Percentiles rank a stretch among this genome's conserved stretches.
phyloP scores from a whole-genome alignment of 2,113 vertebrate genomes.

The Columba livia region DNA sequence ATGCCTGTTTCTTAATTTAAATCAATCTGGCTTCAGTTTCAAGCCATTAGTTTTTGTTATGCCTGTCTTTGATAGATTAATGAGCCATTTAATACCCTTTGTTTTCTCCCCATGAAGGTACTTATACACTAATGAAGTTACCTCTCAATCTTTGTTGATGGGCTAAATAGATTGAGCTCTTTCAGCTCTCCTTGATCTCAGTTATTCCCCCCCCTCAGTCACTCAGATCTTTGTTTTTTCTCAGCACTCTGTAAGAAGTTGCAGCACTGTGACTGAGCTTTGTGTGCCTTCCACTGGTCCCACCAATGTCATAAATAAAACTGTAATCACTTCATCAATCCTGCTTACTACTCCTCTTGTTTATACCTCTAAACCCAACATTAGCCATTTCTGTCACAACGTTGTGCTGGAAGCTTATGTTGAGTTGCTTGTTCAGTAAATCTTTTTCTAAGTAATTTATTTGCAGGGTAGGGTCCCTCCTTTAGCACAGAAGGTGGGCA shows the following conservation, averaged over 20 bases:
- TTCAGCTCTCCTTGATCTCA: not conserved
- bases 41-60: conserved; percentile 57
- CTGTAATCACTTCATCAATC: conserved; percentile 43
- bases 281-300: not conserved
- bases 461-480: not conserved
- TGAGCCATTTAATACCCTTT: conserved; percentile 60
- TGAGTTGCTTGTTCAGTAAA: conserved; percentile 11
- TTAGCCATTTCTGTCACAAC: conserved; percentile 36
- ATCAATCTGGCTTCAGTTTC: conserved; percentile 33
- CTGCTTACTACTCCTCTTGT: conserved; percentile 3
- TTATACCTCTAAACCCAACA: conserved; percentile 33
- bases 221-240: not conserved
- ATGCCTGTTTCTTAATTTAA: not conserved
- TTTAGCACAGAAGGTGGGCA: not conserved
- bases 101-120: conserved; percentile 52
- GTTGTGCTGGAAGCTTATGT: not conserved
- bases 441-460: not conserved
- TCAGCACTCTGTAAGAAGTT: not conserved
- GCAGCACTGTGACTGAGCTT: not conserved
- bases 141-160: conserved; percentile 49
- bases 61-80: conserved; percentile 51
- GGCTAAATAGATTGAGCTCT: conserved; percentile 27
- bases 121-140: conserved; percentile 58
- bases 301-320: conserved; percentile 37
- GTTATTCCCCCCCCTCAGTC: not conserved